Base-by-base conservation (phyloP, 2,797 vertebrate species). In the Thunnus albacares region DNA sequence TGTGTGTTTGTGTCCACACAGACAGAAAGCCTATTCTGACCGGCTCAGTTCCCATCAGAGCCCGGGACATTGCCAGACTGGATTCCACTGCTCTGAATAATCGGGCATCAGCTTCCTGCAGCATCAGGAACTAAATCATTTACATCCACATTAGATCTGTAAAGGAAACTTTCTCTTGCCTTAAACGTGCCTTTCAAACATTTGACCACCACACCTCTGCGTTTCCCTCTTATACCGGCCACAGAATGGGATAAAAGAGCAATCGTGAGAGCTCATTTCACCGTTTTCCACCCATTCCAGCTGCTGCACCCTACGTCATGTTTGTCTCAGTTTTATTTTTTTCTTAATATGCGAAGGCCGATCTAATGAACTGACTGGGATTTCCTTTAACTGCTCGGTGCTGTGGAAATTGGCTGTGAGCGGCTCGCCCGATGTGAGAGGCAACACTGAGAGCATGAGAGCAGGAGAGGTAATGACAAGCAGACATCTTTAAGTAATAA, bases 401-500 rank as follows among this genome's bases (percentile, higher is more conserved):
- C 78, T 49, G 71, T 85, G 88, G 87, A 91, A 91, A 91, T 49
- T 77, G 59, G 75, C 74, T 71, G 71, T 38, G 17, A 76, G 74
- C 20, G 6, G 65, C 75, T 83, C 15, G 24, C 61, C 74, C 69
- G 45, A 64, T 45, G 71, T 82, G 73, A 90, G 85, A 85, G 79
- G 69, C 85, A 79, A 83, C 72, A 75, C 49, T 80, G 68, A 87
- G 71, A 74, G 79, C 59, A 75, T 43, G 80, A 82, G 79, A 85
- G 81, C 80, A 62, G 77, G 76, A 66, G 79, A 84, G 41, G 84
- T 76, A 88, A 73, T 78, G 90, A 93, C 90, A 83, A 86, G 86
- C 81, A 77, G 86, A 94, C 92, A 93, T 95, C 93, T 95, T 94
- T 93, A 94, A 94, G 91, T 90, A 93, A 95, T 94, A 94, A 94